These are phyloP conservation scores for Chloroclystis v-ata DNA, from an alignment of 2,888 invertebrate genomes.

Conservation along the genomic window DNA sequence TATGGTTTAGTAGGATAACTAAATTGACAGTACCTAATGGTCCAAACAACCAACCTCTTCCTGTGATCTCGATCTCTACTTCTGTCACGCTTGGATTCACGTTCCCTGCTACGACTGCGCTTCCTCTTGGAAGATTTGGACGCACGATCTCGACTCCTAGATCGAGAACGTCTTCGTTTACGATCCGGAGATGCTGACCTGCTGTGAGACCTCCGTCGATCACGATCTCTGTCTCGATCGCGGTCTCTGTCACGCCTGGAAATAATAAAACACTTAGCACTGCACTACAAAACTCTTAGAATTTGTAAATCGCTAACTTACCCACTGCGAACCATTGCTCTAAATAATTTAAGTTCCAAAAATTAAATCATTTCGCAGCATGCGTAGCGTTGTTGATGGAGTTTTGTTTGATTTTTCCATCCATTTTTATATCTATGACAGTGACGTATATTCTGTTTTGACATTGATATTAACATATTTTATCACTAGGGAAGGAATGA, in stretches of 20 bases:
- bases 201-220: conserved; percentile 79
- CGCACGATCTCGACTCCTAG: conserved; percentile 78
- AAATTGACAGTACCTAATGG: too few species aligned
- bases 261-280: not conserved
- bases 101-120: conserved; percentile 82
- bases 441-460: not conserved
- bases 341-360: not conserved
- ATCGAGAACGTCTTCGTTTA: conserved; percentile 75
- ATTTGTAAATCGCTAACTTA: conserved; percentile 34
- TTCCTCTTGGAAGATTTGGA: conserved; percentile 80
- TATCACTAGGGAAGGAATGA: not conserved
- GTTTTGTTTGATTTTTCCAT: not conserved
- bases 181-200: conserved; percentile 79
- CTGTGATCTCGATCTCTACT: conserved; percentile 72
- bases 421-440: not conserved
- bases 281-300: not conserved
- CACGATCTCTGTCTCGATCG: conserved; percentile 65
- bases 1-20: too few species aligned
- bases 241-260: conserved; percentile 68
- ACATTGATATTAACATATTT: not conserved
- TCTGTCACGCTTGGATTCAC: conserved; percentile 77
- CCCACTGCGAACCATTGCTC: conserved; percentile 64
- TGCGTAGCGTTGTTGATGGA: conserved; percentile 14
- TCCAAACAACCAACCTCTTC: conserved; percentile 35
- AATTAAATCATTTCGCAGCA: conserved; percentile 6